Evolutionary conservation across 2,113 vertebrate species (phyloP).

Genomic region (Dromaius novaehollandiae): DNA sequence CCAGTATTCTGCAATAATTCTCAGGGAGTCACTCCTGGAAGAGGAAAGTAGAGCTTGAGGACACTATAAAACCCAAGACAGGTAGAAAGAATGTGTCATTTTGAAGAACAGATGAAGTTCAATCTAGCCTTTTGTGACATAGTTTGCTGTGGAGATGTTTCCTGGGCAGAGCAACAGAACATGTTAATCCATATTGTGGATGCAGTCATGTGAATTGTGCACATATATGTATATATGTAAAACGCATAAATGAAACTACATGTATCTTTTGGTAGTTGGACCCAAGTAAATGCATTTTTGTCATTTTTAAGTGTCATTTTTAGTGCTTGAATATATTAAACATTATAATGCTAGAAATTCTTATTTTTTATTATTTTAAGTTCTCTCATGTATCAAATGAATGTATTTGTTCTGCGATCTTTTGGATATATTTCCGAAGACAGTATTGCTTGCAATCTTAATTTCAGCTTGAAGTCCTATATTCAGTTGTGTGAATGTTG

Average conservation of each 20-base stretch:
- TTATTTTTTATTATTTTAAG: neutral
- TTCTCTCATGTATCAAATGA: rapidly evolving
- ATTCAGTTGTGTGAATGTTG: neutral
- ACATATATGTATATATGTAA: neutral
- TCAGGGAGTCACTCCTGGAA: neutral
- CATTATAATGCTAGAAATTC: neutral
- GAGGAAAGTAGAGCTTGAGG: neutral
- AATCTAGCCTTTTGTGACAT: rapidly evolving
- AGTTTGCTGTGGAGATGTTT: neutral
- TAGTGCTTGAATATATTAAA: neutral
- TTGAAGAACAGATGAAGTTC: neutral
- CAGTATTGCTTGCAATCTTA: neutral
- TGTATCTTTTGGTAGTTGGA: neutral
- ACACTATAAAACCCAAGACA: neutral
- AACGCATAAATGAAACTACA: neutral
- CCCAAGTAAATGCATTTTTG: neutral
- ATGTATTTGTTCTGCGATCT: neutral
- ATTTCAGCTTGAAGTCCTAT: neutral
- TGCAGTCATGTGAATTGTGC: neutral
- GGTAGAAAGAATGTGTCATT: neutral
- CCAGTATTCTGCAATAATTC: neutral
- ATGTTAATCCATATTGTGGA: neutral
- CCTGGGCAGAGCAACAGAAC: neutral
- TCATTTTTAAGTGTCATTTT: rapidly evolving
- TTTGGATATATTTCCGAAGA: neutral